Conservation (phyloP, 1,140 invertebrate species). For the Drosophila asahinai region DNA sequence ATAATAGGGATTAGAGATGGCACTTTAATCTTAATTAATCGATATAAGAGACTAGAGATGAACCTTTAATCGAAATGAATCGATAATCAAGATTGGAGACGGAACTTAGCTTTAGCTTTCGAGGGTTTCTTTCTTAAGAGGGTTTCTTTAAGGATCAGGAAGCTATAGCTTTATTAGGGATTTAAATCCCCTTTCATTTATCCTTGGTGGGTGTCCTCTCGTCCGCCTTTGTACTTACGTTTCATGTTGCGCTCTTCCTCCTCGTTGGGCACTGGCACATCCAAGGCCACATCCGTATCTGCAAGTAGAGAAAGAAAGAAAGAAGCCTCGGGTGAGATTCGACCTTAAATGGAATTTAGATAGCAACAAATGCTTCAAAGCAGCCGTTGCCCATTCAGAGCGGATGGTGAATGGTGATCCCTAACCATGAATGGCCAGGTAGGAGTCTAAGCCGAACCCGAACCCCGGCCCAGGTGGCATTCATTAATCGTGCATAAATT, state of each 20-base stretch:
- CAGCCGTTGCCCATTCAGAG: constrained; percentile 2
- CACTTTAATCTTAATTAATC: neutral
- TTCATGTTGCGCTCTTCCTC: constrained; percentile 92
- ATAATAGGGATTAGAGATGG: neutral
- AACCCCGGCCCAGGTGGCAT: constrained; percentile 61
- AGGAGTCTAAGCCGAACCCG: neutral
- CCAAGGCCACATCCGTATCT: constrained; percentile 90
- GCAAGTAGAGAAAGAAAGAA: constrained; percentile 70
- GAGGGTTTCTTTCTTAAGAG: neutral
- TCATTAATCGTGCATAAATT: constrained; percentile 83
- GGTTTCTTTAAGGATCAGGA: neutral
- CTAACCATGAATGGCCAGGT: constrained; percentile 59
- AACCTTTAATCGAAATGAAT: too few species aligned
- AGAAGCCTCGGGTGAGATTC: constrained; percentile 35
- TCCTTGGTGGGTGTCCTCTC: neutral
- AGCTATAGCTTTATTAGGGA: too few species aligned
- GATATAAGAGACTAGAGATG: too few species aligned
- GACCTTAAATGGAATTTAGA: constrained; percentile 78
- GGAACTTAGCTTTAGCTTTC: too few species aligned
- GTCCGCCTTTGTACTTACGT: constrained; percentile 87
- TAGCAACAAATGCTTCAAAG: constrained; percentile 60
- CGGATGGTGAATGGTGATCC: constrained; percentile 16
- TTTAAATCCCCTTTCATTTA: too few species aligned
- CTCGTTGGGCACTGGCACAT: constrained; percentile 88
- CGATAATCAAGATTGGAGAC: too few species aligned